Percentiles rank a stretch among this genome's conserved stretches.
phyloP scores from a whole-genome alignment of 64 coral and sea anemone genomes.

The Anthopleura sola region DNA sequence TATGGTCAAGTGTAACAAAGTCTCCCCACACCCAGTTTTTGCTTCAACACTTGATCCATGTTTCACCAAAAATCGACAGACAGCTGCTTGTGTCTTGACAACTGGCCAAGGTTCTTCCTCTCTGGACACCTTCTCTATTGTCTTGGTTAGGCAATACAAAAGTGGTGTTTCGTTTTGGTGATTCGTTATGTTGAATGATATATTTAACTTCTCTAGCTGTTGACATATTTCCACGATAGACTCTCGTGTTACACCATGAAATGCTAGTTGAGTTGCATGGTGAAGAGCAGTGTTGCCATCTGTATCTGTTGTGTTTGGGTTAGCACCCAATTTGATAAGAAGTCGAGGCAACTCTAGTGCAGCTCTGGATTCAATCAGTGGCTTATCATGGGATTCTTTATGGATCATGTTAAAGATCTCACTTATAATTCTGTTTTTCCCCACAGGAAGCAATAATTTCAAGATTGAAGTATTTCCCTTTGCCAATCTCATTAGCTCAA shows the following conservation, averaged over 20 bases:
- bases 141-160: neutral
- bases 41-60: neutral
- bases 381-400: too few relatives aligned
- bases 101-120: neutral
- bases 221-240: neutral
- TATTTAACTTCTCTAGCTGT: neutral
- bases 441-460: too few relatives aligned
- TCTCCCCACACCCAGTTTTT: neutral
- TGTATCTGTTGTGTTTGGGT: neutral
- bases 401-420: neutral
- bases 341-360: neutral
- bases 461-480: too few relatives aligned
- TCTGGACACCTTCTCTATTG: neutral
- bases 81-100: neutral
- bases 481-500: neutral
- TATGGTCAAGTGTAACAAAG: neutral
- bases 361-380: neutral
- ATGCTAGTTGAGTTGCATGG: neutral
- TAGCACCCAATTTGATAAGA: neutral
- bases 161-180: neutral
- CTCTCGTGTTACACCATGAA: neutral
- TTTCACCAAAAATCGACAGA: neutral
- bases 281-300: slow-evolving; percentile 2
- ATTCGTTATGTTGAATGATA: neutral
- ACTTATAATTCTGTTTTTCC: neutral